Conservation (phyloP, 2,888 invertebrate genomes). For the Dryadula phaetusa region DNA sequence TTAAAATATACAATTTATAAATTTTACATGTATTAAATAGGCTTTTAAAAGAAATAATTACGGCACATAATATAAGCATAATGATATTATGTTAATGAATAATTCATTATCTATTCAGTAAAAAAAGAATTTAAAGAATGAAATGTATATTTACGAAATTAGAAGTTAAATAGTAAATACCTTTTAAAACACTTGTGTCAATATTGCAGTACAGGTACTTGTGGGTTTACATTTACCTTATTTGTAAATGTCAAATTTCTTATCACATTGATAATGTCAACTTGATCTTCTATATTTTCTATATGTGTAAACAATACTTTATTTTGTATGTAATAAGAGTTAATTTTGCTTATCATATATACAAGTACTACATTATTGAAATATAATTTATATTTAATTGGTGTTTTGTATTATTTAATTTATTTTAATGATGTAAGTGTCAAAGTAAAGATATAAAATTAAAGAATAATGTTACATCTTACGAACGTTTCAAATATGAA, state of each 20-base stretch:
- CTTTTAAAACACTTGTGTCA: not conserved
- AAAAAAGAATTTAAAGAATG: not conserved
- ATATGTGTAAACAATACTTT: not conserved
- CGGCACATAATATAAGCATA: no score
- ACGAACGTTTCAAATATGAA: not conserved
- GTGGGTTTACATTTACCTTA: not conserved
- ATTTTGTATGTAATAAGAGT: not conserved
- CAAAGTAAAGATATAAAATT: not conserved
- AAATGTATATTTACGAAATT: not conserved
- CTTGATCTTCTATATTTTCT: no score
- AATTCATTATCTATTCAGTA: not conserved
- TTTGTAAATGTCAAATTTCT: slow-evolving; percentile 24
- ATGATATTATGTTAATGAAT: not conserved
- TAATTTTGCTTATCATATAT: not conserved
- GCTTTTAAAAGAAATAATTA: no score
- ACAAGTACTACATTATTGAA: not conserved
- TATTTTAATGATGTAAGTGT: not conserved
- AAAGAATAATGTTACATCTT: not conserved
- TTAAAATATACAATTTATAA: not conserved
- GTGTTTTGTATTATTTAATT: not conserved
- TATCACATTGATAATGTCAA: slow-evolving; percentile 16
- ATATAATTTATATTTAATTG: not conserved
- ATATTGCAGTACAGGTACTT: not conserved
- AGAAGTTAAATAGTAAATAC: slow-evolving; percentile 10
- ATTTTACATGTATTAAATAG: not conserved